Evolutionary conservation across 1,140 invertebrate genomes (phyloP).

Genomic region (Drosophila ficusphila): DNA sequence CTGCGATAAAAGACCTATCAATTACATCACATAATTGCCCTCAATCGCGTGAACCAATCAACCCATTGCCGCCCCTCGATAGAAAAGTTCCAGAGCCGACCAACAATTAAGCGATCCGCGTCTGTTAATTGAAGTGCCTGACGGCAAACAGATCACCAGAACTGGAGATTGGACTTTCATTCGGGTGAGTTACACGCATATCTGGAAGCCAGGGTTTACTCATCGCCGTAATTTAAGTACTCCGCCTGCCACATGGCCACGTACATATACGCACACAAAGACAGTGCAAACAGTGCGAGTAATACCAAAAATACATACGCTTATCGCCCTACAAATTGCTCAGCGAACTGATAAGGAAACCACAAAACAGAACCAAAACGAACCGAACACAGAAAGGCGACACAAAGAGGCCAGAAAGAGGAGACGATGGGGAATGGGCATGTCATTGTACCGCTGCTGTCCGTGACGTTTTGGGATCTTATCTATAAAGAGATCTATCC

Average conservation of each 20-base stretch:
- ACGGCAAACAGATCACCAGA: conserved; percentile 54
- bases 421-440: neutral
- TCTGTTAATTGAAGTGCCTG: conserved; percentile 72
- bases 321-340: conserved; percentile 65
- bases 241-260: conserved; percentile 70
- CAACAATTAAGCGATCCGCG: conserved; percentile 65
- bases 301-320: conserved; percentile 75
- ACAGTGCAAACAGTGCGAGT: conserved; percentile 54
- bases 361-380: conserved; percentile 32
- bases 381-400: conserved; percentile 18
- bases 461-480: conserved; percentile 20
- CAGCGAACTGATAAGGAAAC: conserved; percentile 59
- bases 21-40: conserved; percentile 65
- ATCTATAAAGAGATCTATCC: conserved; percentile 19
- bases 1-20: conserved; percentile 49
- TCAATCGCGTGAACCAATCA: conserved; percentile 66
- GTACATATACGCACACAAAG: conserved; percentile 33
- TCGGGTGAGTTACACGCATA: conserved; percentile 38
- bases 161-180: conserved; percentile 17
- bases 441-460: conserved; percentile 30
- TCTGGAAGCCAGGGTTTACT: conserved; percentile 15
- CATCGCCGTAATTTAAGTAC: conserved; percentile 40
- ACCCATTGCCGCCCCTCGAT: conserved; percentile 48
- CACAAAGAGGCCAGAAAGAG: conserved; percentile 24
- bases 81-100: neutral